These are phyloP conservation scores for Tetrao urogallus DNA, from an alignment of 2,113 vertebrate genomes.

Conservation along the genomic window DNA sequence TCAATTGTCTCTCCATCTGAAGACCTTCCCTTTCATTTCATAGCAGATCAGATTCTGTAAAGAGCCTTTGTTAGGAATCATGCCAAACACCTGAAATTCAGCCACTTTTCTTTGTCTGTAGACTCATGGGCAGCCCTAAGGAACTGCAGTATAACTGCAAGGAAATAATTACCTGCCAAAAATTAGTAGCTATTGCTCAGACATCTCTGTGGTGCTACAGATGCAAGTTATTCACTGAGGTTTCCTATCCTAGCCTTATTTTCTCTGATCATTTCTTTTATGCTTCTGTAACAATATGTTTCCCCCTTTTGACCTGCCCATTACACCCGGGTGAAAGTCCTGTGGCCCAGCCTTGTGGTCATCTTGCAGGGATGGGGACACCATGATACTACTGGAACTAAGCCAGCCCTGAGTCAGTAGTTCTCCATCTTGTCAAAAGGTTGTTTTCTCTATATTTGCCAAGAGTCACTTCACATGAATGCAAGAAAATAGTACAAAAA, in stretches of 20 bases:
- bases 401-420: too few relatives aligned
- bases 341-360: too few relatives aligned
- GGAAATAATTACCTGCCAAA: background rate
- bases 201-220: rapidly evolving
- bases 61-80: background rate
- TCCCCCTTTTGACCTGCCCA: background rate
- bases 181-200: background rate
- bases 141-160: rapidly evolving
- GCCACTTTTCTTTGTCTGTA: background rate
- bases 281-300: background rate
- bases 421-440: too few relatives aligned
- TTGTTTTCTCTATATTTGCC: too few relatives aligned
- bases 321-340: too few relatives aligned
- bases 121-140: background rate
- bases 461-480: too few relatives aligned
- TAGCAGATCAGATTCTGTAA: background rate
- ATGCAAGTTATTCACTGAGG: background rate
- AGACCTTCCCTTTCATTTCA: background rate
- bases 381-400: too few relatives aligned
- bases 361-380: too few relatives aligned
- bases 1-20: background rate
- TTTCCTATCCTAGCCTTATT: background rate
- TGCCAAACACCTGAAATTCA: background rate
- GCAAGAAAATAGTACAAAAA: too few relatives aligned
- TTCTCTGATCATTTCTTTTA: background rate